These are phyloP conservation scores for Palythoa heliodiscus DNA, from an alignment of 92 coral and sea anemone species.

Conservation along the genomic window DNA sequence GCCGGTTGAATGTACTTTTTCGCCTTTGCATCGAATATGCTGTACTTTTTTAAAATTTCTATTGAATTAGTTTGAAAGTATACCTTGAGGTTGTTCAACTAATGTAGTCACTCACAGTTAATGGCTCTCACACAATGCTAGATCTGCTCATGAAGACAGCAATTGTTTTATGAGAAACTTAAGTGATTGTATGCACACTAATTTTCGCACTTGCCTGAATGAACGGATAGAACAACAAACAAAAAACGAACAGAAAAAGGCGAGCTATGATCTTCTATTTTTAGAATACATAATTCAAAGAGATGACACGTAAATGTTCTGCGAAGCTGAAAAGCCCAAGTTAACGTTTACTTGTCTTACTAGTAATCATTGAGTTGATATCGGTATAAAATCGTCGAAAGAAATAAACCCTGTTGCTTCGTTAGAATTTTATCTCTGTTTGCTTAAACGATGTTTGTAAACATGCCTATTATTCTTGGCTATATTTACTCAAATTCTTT, in stretches of 20 bases:
- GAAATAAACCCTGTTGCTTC: slow-evolving; percentile 20
- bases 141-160: slow-evolving; percentile 17
- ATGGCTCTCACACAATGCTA: slow-evolving; percentile 17
- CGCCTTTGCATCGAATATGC: slow-evolving; percentile 15
- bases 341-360: background rate
- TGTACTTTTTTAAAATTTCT: slow-evolving; percentile 10
- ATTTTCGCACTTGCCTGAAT: slow-evolving; percentile 22
- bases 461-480: slow-evolving; percentile 20
- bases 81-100: slow-evolving; percentile 19
- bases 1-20: slow-evolving; percentile 31
- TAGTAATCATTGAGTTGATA: background rate
- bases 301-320: slow-evolving; percentile 16
- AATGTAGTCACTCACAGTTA: slow-evolving; percentile 31
- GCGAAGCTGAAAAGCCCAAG: background rate
- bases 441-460: slow-evolving; percentile 40
- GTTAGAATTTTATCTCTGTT: slow-evolving; percentile 31
- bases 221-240: slow-evolving; percentile 12
- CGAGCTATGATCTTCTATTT: slow-evolving; percentile 8
- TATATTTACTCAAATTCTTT: slow-evolving; percentile 16
- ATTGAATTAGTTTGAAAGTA: slow-evolving; percentile 34
- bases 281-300: slow-evolving; percentile 12
- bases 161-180: slow-evolving; percentile 31
- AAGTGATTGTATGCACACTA: slow-evolving; percentile 20
- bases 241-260: background rate
- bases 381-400: background rate